Conservation (phyloP, 2,888 invertebrate genomes). For the Coelinius sp. region DNA sequence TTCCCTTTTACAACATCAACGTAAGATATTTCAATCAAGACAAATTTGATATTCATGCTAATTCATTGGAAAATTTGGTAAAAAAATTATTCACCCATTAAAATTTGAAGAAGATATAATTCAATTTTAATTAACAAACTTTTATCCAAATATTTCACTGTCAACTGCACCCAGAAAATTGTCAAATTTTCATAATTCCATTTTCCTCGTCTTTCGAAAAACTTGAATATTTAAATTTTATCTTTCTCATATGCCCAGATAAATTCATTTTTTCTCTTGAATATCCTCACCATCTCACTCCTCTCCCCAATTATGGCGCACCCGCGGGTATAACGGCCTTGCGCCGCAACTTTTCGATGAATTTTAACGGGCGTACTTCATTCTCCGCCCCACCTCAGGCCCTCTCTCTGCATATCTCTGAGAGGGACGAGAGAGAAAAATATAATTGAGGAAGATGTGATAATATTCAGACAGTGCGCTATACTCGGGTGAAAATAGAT, state of each 20-base stretch:
- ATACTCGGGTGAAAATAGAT: neutral
- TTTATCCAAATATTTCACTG: neutral
- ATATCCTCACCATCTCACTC: neutral
- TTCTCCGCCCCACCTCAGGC: constrained; percentile 9
- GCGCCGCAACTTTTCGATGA: constrained; percentile 36
- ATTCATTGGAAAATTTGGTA: neutral
- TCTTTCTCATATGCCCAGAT: constrained; percentile 16
- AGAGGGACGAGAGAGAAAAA: constrained; percentile 1
- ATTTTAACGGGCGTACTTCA: constrained; percentile 34
- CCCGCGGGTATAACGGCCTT: constrained; percentile 36
- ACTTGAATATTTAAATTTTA: constrained; percentile 14
- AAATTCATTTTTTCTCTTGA: constrained; percentile 1
- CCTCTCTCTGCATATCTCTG: neutral
- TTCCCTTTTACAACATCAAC: neutral
- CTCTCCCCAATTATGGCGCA: constrained; percentile 22
- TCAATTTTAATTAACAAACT: neutral
- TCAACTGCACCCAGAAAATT: neutral
- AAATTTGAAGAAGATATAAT: neutral
- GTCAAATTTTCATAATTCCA: neutral
- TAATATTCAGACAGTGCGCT: neutral
- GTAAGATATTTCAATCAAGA: too few species aligned
- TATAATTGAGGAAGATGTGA: constrained; percentile 16
- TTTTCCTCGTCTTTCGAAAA: neutral
- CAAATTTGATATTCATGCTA: neutral
- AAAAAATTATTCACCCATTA: neutral